Evolutionary conservation across 2,113 vertebrate species (phyloP), one percentile per base, ranked within the genome.

Genomic region (Pogonocichla stellata): DNA sequence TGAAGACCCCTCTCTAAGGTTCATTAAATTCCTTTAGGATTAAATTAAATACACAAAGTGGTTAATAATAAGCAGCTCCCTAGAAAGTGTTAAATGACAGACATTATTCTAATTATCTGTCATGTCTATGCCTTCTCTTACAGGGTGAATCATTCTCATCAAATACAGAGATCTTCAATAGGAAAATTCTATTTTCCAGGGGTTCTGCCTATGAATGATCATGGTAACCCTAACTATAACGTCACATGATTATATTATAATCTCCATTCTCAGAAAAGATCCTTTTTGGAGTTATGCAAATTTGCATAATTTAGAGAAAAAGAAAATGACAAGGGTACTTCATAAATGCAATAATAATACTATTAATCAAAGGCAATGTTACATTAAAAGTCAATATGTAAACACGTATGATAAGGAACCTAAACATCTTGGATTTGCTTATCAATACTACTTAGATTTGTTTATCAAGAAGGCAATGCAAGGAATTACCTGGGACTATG

Each of bases 21-120:
- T 94, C 91, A 95, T 95, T 91, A 81, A 93, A 96, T 97, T 97
- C 93, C 93, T 94, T 91, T 61, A 91, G 85, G 87, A 97, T 92
- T 97, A 93, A 95, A 94, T 79, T 94, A 95, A 97, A 95, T 73
- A 88, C 65, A 92, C 75, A 66, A 88, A 93, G 66, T 91, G 92
- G 69, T 93, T 95, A 89, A 40, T 81, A 97, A 94, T 51, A 95
- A 91, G 83, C 47, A 89, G 28, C 12, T 95, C 58, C 86, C 34
- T 42, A 93, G 24, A 64, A 72, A 84, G 67, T 60, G 80, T 73
- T 80, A 87, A 91, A 93, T 42, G 23, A 72, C 10, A 83, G 50
- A 86, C 43, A 86, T 84, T 92, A 79, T 42, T 60, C 60, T 91
- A 88, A 94, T 87, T 80, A 78, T 64, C 58, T 69, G 7, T 6